Evolutionary conservation across 2,797 vertebrate species (phyloP).

Genomic region (Sardinella longiceps): DNA sequence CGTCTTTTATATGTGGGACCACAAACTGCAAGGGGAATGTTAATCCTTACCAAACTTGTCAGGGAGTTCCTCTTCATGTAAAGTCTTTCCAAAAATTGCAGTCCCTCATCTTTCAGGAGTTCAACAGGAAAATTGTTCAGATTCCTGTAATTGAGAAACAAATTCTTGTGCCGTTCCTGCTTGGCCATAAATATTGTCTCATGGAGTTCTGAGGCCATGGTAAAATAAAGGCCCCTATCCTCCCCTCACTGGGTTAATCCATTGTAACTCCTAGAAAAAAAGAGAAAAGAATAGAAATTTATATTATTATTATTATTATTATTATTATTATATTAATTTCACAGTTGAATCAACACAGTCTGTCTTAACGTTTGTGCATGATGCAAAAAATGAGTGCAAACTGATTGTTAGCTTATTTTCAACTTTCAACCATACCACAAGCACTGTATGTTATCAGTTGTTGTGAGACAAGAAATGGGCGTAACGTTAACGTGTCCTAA

Average conservation of each 20-base stretch:
- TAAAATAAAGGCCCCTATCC: not conserved
- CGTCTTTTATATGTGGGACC: not conserved
- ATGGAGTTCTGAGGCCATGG: conserved; percentile 92
- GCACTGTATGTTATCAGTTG: not conserved
- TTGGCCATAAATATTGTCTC: conserved; percentile 92
- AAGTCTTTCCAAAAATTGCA: conserved; percentile 93
- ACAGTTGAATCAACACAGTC: not conserved
- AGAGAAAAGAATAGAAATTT: not conserved
- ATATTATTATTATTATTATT: too few species aligned
- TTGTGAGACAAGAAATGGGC: not conserved
- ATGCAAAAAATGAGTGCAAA: too few species aligned
- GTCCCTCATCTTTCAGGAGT: conserved; percentile 90
- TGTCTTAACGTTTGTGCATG: too few species aligned
- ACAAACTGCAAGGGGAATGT: not conserved
- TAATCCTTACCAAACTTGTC: conserved; percentile 84
- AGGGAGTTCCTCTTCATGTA: conserved; percentile 98
- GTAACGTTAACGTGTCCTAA: too few species aligned
- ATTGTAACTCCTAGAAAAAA: not conserved
- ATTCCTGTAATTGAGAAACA: conserved; percentile 96
- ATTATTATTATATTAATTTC: not conserved
- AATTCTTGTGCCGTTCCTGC: conserved; percentile 93
- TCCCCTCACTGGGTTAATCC: conserved; percentile 13
- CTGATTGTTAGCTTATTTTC: too few species aligned
- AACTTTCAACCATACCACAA: too few species aligned
- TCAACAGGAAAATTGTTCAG: conserved; percentile 90